phyloP scores from a whole-genome alignment of 2,888 invertebrate genomes.

The Drosophila pegasa region DNA sequence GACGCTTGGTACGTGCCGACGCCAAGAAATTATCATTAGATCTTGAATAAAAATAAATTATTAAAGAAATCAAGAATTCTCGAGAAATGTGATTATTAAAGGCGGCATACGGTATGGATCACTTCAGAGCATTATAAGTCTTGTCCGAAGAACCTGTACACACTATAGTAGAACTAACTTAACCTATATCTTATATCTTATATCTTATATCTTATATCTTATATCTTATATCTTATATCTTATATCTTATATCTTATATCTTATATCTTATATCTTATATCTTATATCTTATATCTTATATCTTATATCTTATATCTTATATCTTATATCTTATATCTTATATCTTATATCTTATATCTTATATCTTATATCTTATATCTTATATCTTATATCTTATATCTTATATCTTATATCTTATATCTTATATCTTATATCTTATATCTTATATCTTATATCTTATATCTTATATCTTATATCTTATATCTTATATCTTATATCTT shows the following conservation, averaged over 20 bases:
- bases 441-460: too few species aligned
- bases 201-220: background rate
- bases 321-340: constrained; percentile 2
- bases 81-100: constrained; percentile 1
- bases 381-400: constrained; percentile 5
- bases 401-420: constrained; percentile 6
- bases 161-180: background rate
- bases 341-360: constrained; percentile 1
- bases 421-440: constrained; percentile 5
- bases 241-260: too few species aligned
- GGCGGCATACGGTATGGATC: background rate
- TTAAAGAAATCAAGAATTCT: background rate
- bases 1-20: constrained; percentile 26
- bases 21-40: constrained; percentile 11
- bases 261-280: background rate
- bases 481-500: background rate
- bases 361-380: constrained; percentile 5
- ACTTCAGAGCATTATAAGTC: background rate
- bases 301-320: background rate
- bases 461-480: too few species aligned
- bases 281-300: background rate
- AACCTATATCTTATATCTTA: too few species aligned
- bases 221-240: too few species aligned
- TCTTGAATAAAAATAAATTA: background rate
- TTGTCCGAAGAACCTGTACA: background rate